Conservation (phyloP, 1,140 invertebrate species). For the Drosophila bocqueti region DNA sequence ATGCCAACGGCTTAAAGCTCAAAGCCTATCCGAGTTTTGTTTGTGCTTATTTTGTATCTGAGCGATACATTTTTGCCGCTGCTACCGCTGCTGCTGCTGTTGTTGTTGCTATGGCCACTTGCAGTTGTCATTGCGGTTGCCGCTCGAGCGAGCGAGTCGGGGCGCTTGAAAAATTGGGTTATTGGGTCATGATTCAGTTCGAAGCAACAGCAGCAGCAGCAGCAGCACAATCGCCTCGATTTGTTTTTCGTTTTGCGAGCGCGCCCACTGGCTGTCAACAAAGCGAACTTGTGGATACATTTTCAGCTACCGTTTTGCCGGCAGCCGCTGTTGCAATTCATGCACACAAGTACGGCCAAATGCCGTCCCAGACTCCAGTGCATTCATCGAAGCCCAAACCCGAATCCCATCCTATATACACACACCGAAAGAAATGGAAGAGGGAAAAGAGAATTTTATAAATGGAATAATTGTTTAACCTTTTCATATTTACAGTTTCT, state of each 20-base stretch:
- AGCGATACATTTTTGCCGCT: slow-evolving; percentile 68
- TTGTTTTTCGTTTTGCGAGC: slow-evolving; percentile 70
- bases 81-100: slow-evolving; percentile 37
- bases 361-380: slow-evolving; percentile 3
- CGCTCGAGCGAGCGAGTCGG: slow-evolving; percentile 55
- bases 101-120: slow-evolving; percentile 36
- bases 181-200: slow-evolving; percentile 83
- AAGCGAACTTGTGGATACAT: slow-evolving; percentile 77
- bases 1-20: slow-evolving; percentile 62
- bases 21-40: slow-evolving; percentile 59
- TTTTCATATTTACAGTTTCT: neutral
- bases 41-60: slow-evolving; percentile 58
- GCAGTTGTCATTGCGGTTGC: slow-evolving; percentile 71
- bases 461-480: no score
- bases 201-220: slow-evolving; percentile 59
- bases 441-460: no score
- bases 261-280: slow-evolving; percentile 66
- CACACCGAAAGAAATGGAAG: neutral
- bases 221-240: slow-evolving; percentile 71
- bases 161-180: slow-evolving; percentile 71
- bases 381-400: slow-evolving; percentile 36
- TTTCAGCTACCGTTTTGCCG: slow-evolving; percentile 76
- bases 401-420: slow-evolving; percentile 15
- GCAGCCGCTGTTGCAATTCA: slow-evolving; percentile 59
- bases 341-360: slow-evolving; percentile 25